Base-by-base conservation (phyloP, 2,888 invertebrate species). In the Drosophila birchii region DNA sequence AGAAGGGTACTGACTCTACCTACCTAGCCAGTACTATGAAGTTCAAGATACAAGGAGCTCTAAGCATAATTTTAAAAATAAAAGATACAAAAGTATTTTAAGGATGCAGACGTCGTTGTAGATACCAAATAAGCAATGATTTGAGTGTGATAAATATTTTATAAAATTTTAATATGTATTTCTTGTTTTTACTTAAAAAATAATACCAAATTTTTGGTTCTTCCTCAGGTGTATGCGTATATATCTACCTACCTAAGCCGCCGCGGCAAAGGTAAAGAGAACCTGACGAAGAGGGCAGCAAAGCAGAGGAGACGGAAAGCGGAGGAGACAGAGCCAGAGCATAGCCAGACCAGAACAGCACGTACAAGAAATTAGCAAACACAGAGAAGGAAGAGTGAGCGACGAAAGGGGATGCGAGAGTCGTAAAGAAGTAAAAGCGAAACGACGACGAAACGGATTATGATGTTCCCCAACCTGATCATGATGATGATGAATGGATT, bases 301-400 rank as follows among this genome's bases (percentile, higher is more conserved):
- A 49, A 57, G 51, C 54, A 26, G 55, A 38, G 43, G 45, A 51
- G 29, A 61, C 38, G 26, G 38, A 61, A 36, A 49, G 64, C n/a
- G n/a, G 64, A 63, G 36, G 53, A 20, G 66, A 16, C 70, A 63
- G 63, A 60, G 68, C 71, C 75, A 82, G 79, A 76, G 78, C 68
- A 78, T 77, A 81, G 67, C 78, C 81, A 81, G 78, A 86, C 78
- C 84, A 81, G 78, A 86, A 88, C 73, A 86, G 76, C 84, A 86
- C 86, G 88, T 86, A 83, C 88, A 86, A 86, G 84, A 86, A 86
- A 86, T 86, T 88, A 86, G 88, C 86, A 88, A 88, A 83, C 56
- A 64, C 41, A 73, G 43, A 49, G 53, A 26, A 32, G 47, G 38
- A 41, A 36, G 64, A 51, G 41, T 20, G 14, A 12, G 58, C 16